A percentile compares a stretch with the other conserved stretches of the same genome.
Evolutionary conservation across 2,797 vertebrate genomes (phyloP).

Genomic region (Cercopithecus petaurista): DNA sequence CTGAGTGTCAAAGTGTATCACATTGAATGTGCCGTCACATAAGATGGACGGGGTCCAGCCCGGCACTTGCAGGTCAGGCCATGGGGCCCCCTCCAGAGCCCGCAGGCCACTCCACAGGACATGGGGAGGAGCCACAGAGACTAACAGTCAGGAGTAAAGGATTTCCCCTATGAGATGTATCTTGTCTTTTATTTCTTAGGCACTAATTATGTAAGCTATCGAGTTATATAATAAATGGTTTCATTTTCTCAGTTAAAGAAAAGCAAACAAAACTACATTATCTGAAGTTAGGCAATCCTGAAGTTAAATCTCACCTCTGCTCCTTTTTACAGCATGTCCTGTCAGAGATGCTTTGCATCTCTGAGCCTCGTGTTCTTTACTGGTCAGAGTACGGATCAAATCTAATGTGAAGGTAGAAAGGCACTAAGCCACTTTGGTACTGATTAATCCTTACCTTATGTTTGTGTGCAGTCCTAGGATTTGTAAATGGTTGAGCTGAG

Average conservation of each 20-base stretch:
- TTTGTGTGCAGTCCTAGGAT: background rate
- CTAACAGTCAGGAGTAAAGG: background rate
- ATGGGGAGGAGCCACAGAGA: rapidly evolving
- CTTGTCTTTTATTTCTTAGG: slow-evolving; percentile 18
- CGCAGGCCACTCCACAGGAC: background rate
- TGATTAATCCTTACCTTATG: background rate
- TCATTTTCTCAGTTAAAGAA: background rate
- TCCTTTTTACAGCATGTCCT: background rate
- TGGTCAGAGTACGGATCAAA: background rate
- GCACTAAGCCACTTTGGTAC: rapidly evolving
- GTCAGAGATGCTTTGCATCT: background rate
- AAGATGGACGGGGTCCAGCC: background rate
- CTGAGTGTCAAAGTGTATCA: background rate
- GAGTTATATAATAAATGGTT: background rate
- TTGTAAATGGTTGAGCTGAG: background rate
- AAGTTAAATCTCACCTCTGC: background rate
- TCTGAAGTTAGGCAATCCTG: background rate
- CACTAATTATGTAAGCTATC: background rate
- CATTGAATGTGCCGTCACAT: background rate
- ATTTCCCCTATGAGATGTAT: background rate
- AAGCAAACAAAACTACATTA: background rate
- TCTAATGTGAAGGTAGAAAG: background rate
- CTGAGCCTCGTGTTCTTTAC: background rate
- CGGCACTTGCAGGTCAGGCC: too few species aligned
- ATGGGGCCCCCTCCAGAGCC: background rate